Conservation (phyloP, 2,113 vertebrate species). For the Asarcornis scutulata region DNA sequence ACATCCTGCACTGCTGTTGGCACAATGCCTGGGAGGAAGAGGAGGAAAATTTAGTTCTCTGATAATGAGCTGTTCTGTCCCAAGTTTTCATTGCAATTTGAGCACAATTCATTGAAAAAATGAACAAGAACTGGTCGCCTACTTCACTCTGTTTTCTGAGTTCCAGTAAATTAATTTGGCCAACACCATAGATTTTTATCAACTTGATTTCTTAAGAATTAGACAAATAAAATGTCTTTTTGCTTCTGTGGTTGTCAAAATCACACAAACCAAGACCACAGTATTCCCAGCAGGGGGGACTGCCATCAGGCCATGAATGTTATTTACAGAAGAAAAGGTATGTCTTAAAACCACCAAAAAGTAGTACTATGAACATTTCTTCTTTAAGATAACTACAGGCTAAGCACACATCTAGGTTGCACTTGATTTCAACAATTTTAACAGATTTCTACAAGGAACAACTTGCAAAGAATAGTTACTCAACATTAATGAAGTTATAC, state of each 20-base stretch:
- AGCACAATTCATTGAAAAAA: neutral
- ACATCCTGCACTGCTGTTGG: fast-evolving
- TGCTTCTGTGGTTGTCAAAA: neutral
- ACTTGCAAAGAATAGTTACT: slow-evolving; percentile 2
- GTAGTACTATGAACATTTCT: neutral
- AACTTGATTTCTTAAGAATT: neutral
- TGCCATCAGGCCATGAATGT: neutral
- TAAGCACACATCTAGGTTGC: neutral
- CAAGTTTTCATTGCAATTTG: neutral
- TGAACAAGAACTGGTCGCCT: neutral
- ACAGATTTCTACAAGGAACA: neutral
- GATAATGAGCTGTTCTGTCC: neutral
- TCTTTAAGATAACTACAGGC: neutral
- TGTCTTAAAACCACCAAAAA: neutral
- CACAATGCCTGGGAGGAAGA: neutral
- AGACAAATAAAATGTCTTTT: neutral
- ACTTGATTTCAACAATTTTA: neutral
- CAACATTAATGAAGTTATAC: slow-evolving; percentile 40
- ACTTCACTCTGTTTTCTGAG: neutral
- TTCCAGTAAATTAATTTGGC: neutral
- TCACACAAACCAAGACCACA: neutral
- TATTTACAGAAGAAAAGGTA: slow-evolving; percentile 8
- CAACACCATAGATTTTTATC: neutral
- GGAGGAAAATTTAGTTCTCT: neutral
- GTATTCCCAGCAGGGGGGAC: neutral